A percentile compares a stretch with the other conserved stretches of the same genome.
phyloP scores from a whole-genome alignment of 2,888 invertebrate species.

The Tenthredo distinguenda region DNA sequence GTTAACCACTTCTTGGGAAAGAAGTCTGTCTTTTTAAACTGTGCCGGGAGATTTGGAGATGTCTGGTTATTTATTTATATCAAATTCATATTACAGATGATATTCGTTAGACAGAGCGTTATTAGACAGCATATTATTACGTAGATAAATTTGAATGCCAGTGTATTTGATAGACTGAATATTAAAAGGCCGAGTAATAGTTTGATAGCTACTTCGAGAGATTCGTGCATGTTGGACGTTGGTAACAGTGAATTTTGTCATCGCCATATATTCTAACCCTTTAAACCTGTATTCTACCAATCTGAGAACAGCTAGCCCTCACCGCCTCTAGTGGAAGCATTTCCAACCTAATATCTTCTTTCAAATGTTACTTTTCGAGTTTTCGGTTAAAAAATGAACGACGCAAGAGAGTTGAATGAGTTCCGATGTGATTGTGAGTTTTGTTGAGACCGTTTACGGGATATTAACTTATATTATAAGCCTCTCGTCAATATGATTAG shows the following conservation, averaged over 20 bases:
- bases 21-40: not conserved
- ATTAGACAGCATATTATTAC: constrained; percentile 61
- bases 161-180: constrained; percentile 61
- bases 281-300: not conserved
- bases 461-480: not conserved
- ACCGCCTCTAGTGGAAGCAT: constrained; percentile 56
- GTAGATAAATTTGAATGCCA: constrained; percentile 63
- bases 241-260: constrained; percentile 45
- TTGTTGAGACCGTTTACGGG: not conserved
- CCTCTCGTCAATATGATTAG: constrained; percentile 60
- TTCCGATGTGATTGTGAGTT: constrained; percentile 50
- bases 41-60: not conserved
- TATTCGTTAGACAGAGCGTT: constrained; percentile 57
- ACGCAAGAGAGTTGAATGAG: not conserved
- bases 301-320: not conserved
- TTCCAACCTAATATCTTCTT: constrained; percentile 56
- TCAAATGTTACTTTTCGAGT: constrained; percentile 64
- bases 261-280: not conserved
- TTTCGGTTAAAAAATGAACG: constrained; percentile 34
- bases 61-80: not conserved
- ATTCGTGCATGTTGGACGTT: constrained; percentile 52
- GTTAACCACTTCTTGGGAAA: not conserved
- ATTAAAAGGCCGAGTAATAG: constrained; percentile 61
- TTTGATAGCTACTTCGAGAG: constrained; percentile 58
- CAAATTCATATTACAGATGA: constrained; percentile 54